These are phyloP conservation scores for Lasiurus borealis DNA, from an alignment of 2,113 vertebrate species.

Conservation along the genomic window DNA sequence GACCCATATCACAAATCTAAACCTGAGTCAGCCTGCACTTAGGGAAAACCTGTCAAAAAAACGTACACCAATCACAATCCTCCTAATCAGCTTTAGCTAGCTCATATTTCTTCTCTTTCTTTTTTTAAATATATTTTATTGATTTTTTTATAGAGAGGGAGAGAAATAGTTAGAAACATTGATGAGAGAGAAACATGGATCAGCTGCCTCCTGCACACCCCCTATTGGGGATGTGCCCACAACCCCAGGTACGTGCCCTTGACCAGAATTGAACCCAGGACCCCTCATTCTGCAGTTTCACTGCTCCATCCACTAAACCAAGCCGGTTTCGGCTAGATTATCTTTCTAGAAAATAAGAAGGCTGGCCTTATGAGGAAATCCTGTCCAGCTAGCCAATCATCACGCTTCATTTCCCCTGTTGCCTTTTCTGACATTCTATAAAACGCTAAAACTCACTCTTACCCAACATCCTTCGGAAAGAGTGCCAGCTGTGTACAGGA, in stretches of 20 bases:
- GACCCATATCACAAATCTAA: background rate
- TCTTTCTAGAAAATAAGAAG: background rate
- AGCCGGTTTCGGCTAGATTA: background rate
- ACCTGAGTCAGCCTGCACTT: background rate
- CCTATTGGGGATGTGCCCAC: too few relatives aligned
- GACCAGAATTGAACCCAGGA: too few relatives aligned
- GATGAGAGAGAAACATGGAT: too few relatives aligned
- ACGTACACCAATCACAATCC: background rate
- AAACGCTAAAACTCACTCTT: background rate
- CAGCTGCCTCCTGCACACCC: too few relatives aligned
- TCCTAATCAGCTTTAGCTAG: background rate
- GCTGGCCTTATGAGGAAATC: background rate
- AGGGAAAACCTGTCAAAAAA: background rate
- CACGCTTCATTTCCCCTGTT: background rate
- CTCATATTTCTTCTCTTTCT: background rate
- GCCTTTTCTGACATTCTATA: background rate
- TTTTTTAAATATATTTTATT: too few relatives aligned
- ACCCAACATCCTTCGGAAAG: background rate
- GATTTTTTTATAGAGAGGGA: too few relatives aligned
- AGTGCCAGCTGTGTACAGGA: background rate
- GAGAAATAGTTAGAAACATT: too few relatives aligned
- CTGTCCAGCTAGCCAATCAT: background rate
- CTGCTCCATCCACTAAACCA: too few relatives aligned
- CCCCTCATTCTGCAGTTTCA: too few relatives aligned
- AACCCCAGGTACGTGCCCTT: too few relatives aligned